Percentiles rank a stretch among this genome's conserved stretches.
phyloP scores from a whole-genome alignment of 1,140 invertebrate genomes.

The Drosophila orosa region DNA sequence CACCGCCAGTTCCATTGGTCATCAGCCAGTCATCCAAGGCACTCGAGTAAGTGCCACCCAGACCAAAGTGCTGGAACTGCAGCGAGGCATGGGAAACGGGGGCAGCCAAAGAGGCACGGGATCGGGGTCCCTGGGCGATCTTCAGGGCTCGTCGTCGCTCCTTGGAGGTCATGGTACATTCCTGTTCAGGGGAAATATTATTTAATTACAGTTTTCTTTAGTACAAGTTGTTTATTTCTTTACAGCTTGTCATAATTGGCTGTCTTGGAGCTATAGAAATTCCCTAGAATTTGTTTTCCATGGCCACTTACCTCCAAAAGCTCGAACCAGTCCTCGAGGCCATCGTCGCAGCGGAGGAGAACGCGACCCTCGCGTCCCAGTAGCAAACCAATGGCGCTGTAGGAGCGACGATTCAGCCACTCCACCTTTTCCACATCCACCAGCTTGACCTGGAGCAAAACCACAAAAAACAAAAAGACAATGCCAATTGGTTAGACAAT shows the following conservation, averaged over 20 bases:
- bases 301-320: conserved; percentile 84
- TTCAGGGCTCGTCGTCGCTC: conserved; percentile 86
- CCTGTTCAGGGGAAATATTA: conserved; percentile 65
- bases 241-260: background rate
- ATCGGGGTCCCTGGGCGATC: conserved; percentile 85
- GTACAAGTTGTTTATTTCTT: background rate
- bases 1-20: conserved; percentile 69
- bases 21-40: conserved; percentile 85
- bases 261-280: background rate
- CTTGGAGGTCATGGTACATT: conserved; percentile 87
- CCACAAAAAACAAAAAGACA: conserved; percentile 55
- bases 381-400: conserved; percentile 86
- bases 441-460: conserved; percentile 86
- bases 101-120: conserved; percentile 77
- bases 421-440: conserved; percentile 88
- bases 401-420: conserved; percentile 87
- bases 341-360: conserved; percentile 85
- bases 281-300: background rate
- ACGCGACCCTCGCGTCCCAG: conserved; percentile 86
- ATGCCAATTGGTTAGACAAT: conserved; percentile 47
- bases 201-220: background rate
- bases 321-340: conserved; percentile 87
- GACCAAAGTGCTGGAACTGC: conserved; percentile 77
- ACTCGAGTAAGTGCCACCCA: conserved; percentile 80
- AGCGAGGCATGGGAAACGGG: conserved; percentile 81